phyloP scores from a whole-genome alignment of 2,888 invertebrate genomes.

The Amitus sp. region DNA sequence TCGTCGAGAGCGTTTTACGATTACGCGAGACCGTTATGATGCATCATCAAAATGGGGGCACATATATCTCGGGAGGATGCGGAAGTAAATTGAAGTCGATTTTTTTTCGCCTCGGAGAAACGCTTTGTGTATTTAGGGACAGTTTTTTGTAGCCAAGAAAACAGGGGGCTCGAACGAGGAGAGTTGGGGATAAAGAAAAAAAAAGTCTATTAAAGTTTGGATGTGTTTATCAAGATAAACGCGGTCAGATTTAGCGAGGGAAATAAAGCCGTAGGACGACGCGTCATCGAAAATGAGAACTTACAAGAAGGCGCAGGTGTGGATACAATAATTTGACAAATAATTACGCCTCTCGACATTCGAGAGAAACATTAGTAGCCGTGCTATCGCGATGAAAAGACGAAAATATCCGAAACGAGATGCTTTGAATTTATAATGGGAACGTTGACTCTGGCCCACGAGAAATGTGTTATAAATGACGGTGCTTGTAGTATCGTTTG shows the following conservation, averaged over 20 bases:
- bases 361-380: conserved; percentile 2
- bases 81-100: not conserved
- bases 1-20: not conserved
- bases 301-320: conserved; percentile 1
- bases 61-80: not conserved
- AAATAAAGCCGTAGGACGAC: conserved; percentile 4
- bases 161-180: not conserved
- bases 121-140: not conserved
- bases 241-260: not conserved
- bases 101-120: not conserved
- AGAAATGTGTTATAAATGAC: no score
- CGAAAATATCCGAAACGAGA: conserved; percentile 2
- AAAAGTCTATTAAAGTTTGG: conserved; percentile 2
- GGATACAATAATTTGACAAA: conserved; percentile 10
- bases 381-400: not conserved
- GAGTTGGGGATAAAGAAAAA: not conserved
- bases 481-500: no score
- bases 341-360: conserved; percentile 3
- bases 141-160: not conserved
- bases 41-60: not conserved
- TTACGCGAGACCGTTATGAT: not conserved
- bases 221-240: conserved; percentile 1
- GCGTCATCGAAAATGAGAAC: not conserved
- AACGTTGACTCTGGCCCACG: not conserved
- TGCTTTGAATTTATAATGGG: not conserved